Percentiles rank a stretch among this genome's conserved stretches.
These are phyloP conservation scores for Peromyscus aztecus DNA, from an alignment of 2,797 vertebrate species.

Conservation along the genomic window DNA sequence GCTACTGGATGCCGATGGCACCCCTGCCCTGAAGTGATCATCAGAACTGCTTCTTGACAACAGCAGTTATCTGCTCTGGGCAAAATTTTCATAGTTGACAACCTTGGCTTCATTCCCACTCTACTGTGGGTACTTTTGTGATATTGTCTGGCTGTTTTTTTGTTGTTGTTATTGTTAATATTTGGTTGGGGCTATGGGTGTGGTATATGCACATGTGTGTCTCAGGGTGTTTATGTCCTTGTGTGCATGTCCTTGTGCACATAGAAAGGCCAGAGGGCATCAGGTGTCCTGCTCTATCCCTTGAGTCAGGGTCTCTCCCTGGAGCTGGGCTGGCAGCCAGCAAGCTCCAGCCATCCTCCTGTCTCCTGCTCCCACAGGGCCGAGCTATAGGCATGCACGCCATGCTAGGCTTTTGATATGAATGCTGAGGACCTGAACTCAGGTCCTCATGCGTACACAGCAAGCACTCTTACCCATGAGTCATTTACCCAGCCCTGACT, in stretches of 20 bases:
- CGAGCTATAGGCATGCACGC: not conserved
- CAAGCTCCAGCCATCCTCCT: not conserved
- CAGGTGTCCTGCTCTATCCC: too few relatives aligned
- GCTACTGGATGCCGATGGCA: not conserved
- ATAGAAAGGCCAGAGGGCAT: not conserved
- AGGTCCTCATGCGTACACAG: accelerated
- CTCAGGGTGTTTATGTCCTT: not conserved
- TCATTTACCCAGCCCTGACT: not conserved
- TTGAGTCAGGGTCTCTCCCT: not conserved
- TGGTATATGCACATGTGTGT: not conserved
- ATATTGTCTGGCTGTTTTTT: not conserved
- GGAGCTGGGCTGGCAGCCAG: not conserved
- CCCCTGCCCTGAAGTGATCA: accelerated
- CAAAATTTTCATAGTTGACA: not conserved
- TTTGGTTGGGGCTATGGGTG: not conserved
- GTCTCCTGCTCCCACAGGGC: not conserved
- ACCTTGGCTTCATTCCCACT: too few relatives aligned
- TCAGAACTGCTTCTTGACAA: not conserved
- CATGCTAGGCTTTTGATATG: not conserved
- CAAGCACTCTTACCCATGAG: not conserved
- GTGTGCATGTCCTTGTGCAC: not conserved
- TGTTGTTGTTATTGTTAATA: not conserved
- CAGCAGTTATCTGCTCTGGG: not conserved
- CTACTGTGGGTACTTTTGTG: not conserved
- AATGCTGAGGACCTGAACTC: not conserved